Percentiles rank a stretch among this genome's conserved stretches.
Conservation (phyloP, 2,797 vertebrate genomes). For the Enteromius mattozi region DNA sequence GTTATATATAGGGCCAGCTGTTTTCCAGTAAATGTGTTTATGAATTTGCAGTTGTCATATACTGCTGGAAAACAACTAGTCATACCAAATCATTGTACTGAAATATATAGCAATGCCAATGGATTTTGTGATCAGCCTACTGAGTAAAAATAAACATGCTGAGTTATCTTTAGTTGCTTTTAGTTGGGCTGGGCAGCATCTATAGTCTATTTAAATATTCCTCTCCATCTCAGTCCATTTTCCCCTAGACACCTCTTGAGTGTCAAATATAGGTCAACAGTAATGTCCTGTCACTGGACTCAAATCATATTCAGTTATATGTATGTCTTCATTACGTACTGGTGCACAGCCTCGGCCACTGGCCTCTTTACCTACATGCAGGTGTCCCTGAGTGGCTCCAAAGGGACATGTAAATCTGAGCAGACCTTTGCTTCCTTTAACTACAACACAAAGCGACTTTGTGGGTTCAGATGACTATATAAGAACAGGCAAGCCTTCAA, state of each 20-base stretch:
- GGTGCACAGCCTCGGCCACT: background rate
- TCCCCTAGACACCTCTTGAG: constrained; percentile 40
- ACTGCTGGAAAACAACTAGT: background rate
- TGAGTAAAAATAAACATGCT: constrained; percentile 10
- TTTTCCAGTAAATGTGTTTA: background rate
- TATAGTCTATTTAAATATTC: constrained; percentile 19
- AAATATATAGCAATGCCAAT: background rate
- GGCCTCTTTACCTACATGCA: constrained; percentile 29
- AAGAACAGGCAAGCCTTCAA: background rate
- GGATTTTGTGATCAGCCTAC: background rate
- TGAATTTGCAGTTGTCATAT: background rate
- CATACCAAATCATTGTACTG: background rate
- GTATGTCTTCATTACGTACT: background rate
- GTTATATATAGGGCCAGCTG: background rate
- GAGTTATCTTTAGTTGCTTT: background rate
- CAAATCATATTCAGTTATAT: constrained; percentile 29
- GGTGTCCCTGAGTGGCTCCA: background rate
- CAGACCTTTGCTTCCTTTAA: constrained; percentile 12
- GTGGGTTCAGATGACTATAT: background rate
- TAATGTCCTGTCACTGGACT: constrained; percentile 33
- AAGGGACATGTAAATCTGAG: background rate
- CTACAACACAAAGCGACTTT: background rate
- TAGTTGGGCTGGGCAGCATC: constrained; percentile 1
- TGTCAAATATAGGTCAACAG: constrained; percentile 54
- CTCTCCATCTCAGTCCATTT: background rate